Evolutionary conservation across 1,140 invertebrate genomes (phyloP).

Genomic region (Drosophila kepulauana): DNA sequence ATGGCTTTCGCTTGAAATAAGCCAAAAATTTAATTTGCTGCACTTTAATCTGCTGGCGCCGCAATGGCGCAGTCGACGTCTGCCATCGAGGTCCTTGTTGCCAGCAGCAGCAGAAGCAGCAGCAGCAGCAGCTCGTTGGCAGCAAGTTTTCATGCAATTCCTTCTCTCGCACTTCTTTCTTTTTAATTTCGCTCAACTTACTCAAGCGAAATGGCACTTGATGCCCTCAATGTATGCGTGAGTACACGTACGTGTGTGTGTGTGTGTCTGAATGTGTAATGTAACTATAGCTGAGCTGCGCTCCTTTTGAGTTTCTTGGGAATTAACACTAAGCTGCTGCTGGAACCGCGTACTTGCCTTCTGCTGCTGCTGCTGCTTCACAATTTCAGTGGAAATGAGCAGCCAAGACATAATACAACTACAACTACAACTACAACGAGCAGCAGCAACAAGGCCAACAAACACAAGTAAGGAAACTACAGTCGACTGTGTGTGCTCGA

Average conservation of each 20-base stretch:
- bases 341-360: slow-evolving; percentile 36
- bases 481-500: too few relatives aligned
- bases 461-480: background rate
- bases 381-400: slow-evolving; percentile 51
- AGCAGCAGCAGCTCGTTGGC: slow-evolving; percentile 1
- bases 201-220: slow-evolving; percentile 80
- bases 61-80: slow-evolving; percentile 1
- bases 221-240: slow-evolving; percentile 52
- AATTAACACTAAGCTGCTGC: slow-evolving; percentile 78
- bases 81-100: slow-evolving; percentile 20
- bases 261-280: slow-evolving; percentile 26
- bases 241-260: slow-evolving; percentile 17
- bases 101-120: slow-evolving; percentile 2
- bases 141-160: slow-evolving; percentile 64
- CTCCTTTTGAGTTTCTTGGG: slow-evolving; percentile 65
- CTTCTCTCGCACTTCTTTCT: slow-evolving; percentile 34
- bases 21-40: slow-evolving; percentile 68
- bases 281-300: slow-evolving; percentile 35
- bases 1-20: background rate
- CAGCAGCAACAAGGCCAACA: background rate
- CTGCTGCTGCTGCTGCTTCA: background rate
- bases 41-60: slow-evolving; percentile 64
- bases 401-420: slow-evolving; percentile 9
- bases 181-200: slow-evolving; percentile 76
- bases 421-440: slow-evolving; percentile 8